Evolutionary conservation across 2,113 vertebrate species (phyloP).

Genomic region (Hoplias malabaricus): DNA sequence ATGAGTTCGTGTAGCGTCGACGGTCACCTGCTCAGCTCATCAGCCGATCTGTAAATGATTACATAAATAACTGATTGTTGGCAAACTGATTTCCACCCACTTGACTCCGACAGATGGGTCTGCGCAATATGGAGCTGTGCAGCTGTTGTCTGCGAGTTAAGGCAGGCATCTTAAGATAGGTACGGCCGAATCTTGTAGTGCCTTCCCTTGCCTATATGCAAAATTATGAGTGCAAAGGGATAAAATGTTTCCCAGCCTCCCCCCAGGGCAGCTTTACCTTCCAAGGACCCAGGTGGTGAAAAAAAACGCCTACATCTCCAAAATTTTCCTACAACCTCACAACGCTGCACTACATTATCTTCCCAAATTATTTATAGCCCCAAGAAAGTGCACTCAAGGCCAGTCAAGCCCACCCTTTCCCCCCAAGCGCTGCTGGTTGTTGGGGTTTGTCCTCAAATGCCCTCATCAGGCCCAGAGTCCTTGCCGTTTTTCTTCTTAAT

Average conservation of each 20-base stretch:
- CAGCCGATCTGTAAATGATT: conserved; percentile 38
- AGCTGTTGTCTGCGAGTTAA: conserved; percentile 37
- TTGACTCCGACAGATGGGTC: conserved; percentile 37
- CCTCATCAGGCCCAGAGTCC: conserved; percentile 35
- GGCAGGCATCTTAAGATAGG: conserved; percentile 18
- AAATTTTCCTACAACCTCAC: neutral
- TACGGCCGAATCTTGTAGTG: neutral
- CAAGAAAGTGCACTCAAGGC: conserved; percentile 11
- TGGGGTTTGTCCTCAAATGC: conserved; percentile 27
- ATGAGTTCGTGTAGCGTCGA: conserved; percentile 6
- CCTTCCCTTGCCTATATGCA: neutral
- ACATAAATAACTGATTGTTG: conserved; percentile 43
- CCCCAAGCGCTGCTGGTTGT: neutral
- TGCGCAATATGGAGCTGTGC: conserved; percentile 20
- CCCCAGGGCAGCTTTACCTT: neutral
- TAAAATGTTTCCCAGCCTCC: neutral
- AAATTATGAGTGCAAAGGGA: neutral
- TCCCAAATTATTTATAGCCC: conserved; percentile 38
- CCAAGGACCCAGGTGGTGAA: conserved; percentile 16
- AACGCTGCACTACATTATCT: conserved; percentile 11
- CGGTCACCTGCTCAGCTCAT: conserved; percentile 42
- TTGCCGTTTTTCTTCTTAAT: conserved; percentile 43
- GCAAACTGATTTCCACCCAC: conserved; percentile 39
- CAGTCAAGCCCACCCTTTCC: conserved; percentile 13
- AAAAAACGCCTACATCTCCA: conserved; percentile 26